phyloP scores from a whole-genome alignment of 2,888 invertebrate species.

The Microchrysa polita region DNA sequence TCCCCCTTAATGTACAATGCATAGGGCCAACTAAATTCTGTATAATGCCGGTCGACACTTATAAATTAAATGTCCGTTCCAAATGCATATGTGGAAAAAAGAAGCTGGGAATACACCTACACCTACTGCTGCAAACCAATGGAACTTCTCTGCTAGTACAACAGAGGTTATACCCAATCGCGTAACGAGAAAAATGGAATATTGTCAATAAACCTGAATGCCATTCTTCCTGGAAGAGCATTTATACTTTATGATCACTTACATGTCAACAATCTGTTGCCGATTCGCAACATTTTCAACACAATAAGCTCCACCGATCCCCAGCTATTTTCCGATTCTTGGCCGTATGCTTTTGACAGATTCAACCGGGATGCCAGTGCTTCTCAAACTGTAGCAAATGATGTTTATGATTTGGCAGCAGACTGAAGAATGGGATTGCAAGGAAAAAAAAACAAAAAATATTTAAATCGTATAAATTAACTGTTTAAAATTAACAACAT shows the following conservation, averaged over 20 bases:
- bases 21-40: no score
- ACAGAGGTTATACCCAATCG: no score
- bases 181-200: no score
- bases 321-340: not conserved
- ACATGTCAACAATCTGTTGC: conserved; percentile 2
- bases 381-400: not conserved
- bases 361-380: not conserved
- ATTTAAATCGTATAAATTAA: not conserved
- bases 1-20: no score
- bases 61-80: no score
- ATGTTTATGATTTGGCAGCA: not conserved
- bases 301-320: not conserved
- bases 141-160: no score
- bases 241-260: not conserved
- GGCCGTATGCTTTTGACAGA: not conserved
- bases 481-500: not conserved
- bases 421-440: not conserved
- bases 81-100: no score
- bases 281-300: conserved; percentile 14
- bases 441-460: no score
- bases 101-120: no score
- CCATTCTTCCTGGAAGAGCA: not conserved
- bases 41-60: no score
- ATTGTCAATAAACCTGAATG: no score
- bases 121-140: no score